These are phyloP conservation scores for Phallusia fumigata DNA, from an alignment of 23 tunicate species.

Conservation along the genomic window DNA sequence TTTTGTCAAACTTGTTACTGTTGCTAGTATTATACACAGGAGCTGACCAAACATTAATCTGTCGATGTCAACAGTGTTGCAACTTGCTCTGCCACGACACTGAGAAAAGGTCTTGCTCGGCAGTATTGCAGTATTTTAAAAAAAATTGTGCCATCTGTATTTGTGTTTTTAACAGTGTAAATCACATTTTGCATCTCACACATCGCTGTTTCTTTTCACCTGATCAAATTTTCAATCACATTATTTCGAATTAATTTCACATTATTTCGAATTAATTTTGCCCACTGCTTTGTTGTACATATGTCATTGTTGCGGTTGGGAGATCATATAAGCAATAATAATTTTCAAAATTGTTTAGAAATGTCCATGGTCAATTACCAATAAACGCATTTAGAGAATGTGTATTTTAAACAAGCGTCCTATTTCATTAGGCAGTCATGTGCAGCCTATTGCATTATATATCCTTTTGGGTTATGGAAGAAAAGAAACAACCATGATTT, in stretches of 20 bases:
- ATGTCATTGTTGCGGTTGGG: background rate
- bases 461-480: no score
- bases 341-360: background rate
- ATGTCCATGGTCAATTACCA: background rate
- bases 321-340: slow-evolving; percentile 1
- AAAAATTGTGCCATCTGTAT: slow-evolving; percentile 5
- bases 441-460: no score
- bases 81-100: slow-evolving; percentile 10
- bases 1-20: background rate
- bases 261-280: background rate
- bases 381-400: slow-evolving; percentile 1
- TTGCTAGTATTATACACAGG: slow-evolving; percentile 9
- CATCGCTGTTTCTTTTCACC: no score
- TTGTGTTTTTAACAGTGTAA: background rate
- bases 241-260: no score
- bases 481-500: no score
- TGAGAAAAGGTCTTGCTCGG: background rate
- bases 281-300: slow-evolving; percentile 8
- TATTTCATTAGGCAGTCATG: background rate
- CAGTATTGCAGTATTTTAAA: slow-evolving; percentile 5
- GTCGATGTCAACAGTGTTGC: background rate
- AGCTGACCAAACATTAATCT: background rate
- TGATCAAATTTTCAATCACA: background rate
- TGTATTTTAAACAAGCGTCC: background rate
- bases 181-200: background rate